A percentile compares a stretch with the other conserved stretches of the same genome.
Evolutionary conservation across 2,113 vertebrate species (phyloP).

Genomic region (Crotalus tigris): DNA sequence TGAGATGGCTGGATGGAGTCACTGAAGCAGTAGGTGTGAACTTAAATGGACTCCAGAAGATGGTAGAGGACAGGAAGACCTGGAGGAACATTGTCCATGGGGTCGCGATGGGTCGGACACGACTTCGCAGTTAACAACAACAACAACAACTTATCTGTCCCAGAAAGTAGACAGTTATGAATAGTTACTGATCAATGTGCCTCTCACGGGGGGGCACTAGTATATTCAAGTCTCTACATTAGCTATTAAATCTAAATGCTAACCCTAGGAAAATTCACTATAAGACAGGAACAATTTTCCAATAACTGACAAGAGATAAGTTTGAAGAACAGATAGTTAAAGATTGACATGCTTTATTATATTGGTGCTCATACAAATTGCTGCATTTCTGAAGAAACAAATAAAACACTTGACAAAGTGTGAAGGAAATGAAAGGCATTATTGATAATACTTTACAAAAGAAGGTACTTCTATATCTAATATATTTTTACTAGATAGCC

Average conservation of each 20-base stretch:
- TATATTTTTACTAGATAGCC: slow-evolving; percentile 1
- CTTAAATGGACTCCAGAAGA: too few relatives aligned
- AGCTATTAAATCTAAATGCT: slow-evolving; percentile 50
- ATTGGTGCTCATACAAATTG: slow-evolving; percentile 13
- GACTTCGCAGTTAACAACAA: too few relatives aligned
- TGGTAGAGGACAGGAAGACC: too few relatives aligned
- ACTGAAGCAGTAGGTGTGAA: too few relatives aligned
- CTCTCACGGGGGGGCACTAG: slow-evolving; percentile 37
- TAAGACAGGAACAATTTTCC: slow-evolving; percentile 45
- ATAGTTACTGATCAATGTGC: slow-evolving; percentile 27
- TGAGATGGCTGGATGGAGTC: too few relatives aligned
- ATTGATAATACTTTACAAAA: slow-evolving; percentile 13
- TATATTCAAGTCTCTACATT: slow-evolving; percentile 35
- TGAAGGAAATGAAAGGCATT: slow-evolving; percentile 24
- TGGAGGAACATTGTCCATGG: too few relatives aligned
- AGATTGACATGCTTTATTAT: slow-evolving; percentile 23
- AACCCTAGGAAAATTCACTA: slow-evolving; percentile 30
- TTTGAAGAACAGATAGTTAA: slow-evolving; percentile 43
- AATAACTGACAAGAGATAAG: slow-evolving; percentile 38
- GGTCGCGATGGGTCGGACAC: too few relatives aligned
- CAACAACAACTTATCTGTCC: neutral
- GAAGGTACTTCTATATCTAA: slow-evolving; percentile 6
- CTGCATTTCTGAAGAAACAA: slow-evolving; percentile 30
- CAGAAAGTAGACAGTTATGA: slow-evolving; percentile 10
- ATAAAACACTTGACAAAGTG: slow-evolving; percentile 14